Conservation (phyloP, 2,888 invertebrate genomes). For the Plagiodera versicolora region DNA sequence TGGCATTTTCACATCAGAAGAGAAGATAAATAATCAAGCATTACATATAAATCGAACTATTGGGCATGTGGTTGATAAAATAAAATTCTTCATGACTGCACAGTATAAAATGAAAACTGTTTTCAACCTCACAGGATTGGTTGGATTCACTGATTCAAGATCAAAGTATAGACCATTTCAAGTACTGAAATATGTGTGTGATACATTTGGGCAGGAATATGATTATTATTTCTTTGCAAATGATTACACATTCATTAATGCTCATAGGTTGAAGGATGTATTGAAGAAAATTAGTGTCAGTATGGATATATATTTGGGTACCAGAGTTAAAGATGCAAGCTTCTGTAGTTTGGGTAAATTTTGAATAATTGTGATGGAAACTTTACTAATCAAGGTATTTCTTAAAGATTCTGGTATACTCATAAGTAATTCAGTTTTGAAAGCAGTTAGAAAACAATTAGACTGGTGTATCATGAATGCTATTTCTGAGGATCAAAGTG, state of each 20-base stretch:
- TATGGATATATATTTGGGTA: constrained; percentile 83
- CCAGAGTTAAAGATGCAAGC: constrained; percentile 61
- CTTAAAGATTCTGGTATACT: constrained; percentile 78
- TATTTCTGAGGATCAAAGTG: constrained; percentile 78
- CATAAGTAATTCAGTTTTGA: constrained; percentile 83
- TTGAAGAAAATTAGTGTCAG: constrained; percentile 80
- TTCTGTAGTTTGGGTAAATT: constrained; percentile 70
- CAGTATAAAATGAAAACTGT: constrained; percentile 50
- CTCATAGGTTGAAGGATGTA: constrained; percentile 70
- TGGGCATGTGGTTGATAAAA: constrained; percentile 80
- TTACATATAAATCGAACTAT: constrained; percentile 87
- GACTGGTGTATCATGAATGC: constrained; percentile 91
- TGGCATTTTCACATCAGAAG: constrained; percentile 78
- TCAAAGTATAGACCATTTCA: constrained; percentile 81
- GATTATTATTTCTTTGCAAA: constrained; percentile 90
- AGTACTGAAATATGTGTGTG: constrained; percentile 84
- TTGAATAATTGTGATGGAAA: neutral
- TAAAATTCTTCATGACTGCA: constrained; percentile 61
- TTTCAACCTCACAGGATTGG: constrained; percentile 60
- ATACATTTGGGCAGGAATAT: constrained; percentile 86
- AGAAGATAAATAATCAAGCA: constrained; percentile 71
- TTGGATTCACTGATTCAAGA: constrained; percentile 82
- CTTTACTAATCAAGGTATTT: neutral
- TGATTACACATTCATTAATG: constrained; percentile 84
- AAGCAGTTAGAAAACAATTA: constrained; percentile 73